Base-by-base conservation (phyloP, 1,140 invertebrate species). In the Ceratosolen solmsi region DNA sequence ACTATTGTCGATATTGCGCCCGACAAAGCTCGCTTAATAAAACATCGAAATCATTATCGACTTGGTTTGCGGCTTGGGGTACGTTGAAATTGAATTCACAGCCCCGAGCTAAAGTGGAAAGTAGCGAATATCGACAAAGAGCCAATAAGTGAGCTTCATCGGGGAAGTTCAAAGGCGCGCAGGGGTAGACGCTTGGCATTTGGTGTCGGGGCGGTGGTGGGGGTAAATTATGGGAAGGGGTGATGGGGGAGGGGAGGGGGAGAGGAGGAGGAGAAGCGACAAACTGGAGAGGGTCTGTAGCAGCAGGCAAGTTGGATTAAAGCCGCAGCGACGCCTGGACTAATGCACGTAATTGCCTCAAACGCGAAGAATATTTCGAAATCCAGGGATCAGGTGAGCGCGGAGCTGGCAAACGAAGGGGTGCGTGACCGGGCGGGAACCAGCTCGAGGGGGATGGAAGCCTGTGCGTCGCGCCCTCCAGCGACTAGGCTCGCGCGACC, bases 331-430 rank as follows among this genome's bases (percentile, higher is more conserved):
- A 75, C 84, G 82, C 84, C 84, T 75, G 81, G 79, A 79, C 78
- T 83, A 83, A 76, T 83, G 65, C 78, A 33, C 82, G 79, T 89
- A 89, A 89, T 89, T 89, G 87, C 87, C 86, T 89, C 87, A 89
- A 89, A 89, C 88, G 88, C 80, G 84, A 86, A 89, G 87, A 88
- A 89, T 89, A 89, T 89, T 89, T 89, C 86, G 84, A 84, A 84
- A 89, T 84, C 86, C 88, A 88, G 88, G 81, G n/a, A 33, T 65
- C 84, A 89, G 85, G 84, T 41, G 22, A 22, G 36, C 5, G 2
- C 54, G 79, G 78, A 88, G 84, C 85, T 88, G 22, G 71, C 46
- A 20, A 38, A 41, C 25, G 33, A 1, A 54, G 33, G 41, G 33
- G 2, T 13, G 17, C 2, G 54, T 17, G 54, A 11, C 11, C n/a